phyloP scores from a whole-genome alignment of 1,140 invertebrate species.

The Oedothorax gibbosus region DNA sequence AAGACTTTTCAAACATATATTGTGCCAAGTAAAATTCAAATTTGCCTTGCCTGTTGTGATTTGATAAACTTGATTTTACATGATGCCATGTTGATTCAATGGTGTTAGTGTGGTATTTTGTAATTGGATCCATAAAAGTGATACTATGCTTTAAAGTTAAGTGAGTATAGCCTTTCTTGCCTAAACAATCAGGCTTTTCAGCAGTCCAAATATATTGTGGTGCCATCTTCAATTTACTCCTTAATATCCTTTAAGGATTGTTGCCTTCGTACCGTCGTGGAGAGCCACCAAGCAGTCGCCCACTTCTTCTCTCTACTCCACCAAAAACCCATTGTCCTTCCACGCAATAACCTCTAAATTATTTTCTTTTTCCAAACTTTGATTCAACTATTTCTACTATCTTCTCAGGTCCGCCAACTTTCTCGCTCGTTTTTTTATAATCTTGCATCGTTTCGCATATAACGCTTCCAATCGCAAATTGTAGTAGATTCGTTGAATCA shows the following conservation, averaged over 20 bases:
- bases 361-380: slow-evolving; percentile 6
- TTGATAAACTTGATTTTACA: no score
- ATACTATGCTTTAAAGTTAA: background rate
- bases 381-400: slow-evolving; percentile 9
- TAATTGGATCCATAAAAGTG: no score
- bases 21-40: slow-evolving; percentile 1
- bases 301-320: background rate
- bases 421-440: no score
- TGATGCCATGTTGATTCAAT: background rate
- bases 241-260: background rate
- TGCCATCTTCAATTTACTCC: background rate
- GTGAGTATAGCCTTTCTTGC: background rate
- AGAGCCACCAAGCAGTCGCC: background rate
- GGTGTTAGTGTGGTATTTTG: background rate
- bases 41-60: no score
- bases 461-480: no score
- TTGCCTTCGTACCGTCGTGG: background rate
- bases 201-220: background rate
- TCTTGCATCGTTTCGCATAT: no score
- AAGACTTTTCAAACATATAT: no score
- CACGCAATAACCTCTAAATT: background rate
- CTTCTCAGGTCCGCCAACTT: background rate
- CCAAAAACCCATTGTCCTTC: slow-evolving; percentile 62
- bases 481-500: no score
- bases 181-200: background rate